phyloP scores from a whole-genome alignment of 2,797 vertebrate genomes.

The Notamacropus eugenii region DNA sequence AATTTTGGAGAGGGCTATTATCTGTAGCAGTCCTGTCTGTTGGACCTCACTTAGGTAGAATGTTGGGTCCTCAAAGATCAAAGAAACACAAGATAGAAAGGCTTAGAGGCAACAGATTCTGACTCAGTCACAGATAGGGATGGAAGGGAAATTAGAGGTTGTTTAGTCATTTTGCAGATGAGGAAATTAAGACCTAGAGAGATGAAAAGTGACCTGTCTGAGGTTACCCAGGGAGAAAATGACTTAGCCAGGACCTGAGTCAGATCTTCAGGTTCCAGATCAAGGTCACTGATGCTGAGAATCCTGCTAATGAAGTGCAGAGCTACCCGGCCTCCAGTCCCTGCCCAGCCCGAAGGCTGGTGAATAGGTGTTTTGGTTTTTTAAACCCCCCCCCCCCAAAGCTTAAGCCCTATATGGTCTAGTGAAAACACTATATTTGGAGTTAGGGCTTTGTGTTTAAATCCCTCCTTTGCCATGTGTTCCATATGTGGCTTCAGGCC shows the following conservation, averaged over 20 bases:
- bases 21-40: background rate
- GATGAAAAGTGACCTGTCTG: background rate
- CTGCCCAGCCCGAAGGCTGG: background rate
- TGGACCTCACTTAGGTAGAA: background rate
- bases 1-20: background rate
- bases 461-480: background rate
- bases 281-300: background rate
- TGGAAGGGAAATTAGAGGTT: background rate
- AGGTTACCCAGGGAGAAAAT: background rate
- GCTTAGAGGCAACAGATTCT: background rate
- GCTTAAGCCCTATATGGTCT: background rate
- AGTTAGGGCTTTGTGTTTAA: background rate
- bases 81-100: background rate
- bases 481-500: background rate
- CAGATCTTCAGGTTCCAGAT: background rate
- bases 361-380: background rate
- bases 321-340: background rate
- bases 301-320: background rate
- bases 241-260: background rate
- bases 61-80: background rate
- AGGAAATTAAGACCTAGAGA: background rate
- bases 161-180: background rate
- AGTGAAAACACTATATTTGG: background rate
- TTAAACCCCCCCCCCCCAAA: background rate
- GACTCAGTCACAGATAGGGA: background rate